Evolutionary conservation across 2,888 invertebrate genomes (phyloP).

Genomic region (Melinaea marsaeus): DNA sequence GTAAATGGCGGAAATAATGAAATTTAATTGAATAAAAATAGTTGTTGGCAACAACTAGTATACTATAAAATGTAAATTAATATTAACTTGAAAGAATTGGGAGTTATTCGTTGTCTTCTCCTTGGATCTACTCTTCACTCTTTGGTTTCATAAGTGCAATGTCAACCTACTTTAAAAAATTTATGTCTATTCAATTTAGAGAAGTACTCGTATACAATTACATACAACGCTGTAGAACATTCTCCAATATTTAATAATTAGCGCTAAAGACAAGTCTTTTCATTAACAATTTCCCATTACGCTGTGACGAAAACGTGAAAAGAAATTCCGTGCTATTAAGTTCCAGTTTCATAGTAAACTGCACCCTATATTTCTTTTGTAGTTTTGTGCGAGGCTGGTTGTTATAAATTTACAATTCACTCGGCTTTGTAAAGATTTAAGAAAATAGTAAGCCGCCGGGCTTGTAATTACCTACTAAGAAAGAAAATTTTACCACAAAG

Average conservation of each 20-base stretch:
- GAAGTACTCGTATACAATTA: neutral
- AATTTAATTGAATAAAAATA: too few species aligned
- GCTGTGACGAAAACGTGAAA: neutral
- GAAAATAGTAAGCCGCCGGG: constrained; percentile 9
- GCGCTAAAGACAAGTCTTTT: constrained; percentile 1
- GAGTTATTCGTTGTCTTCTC: too few species aligned
- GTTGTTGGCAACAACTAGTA: too few species aligned
- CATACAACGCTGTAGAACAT: neutral
- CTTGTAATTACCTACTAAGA: constrained; percentile 6
- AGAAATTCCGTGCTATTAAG: constrained; percentile 2
- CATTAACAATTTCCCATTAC: constrained; percentile 3
- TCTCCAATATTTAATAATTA: neutral
- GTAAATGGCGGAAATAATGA: too few species aligned
- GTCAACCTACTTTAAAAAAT: too few species aligned
- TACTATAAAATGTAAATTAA: too few species aligned
- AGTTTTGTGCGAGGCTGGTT: constrained; percentile 1
- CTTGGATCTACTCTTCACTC: too few species aligned
- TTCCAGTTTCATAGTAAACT: constrained; percentile 10
- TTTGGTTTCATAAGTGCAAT: too few species aligned
- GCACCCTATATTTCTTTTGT: constrained; percentile 9
- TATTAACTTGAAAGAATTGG: too few species aligned
- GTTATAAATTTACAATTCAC: constrained; percentile 17
- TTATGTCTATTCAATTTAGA: too few species aligned
- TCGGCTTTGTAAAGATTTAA: constrained; percentile 13
- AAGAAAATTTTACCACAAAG: constrained; percentile 7